Conservation (phyloP, 2,113 vertebrate species). For the Zosterops borbonicus region DNA sequence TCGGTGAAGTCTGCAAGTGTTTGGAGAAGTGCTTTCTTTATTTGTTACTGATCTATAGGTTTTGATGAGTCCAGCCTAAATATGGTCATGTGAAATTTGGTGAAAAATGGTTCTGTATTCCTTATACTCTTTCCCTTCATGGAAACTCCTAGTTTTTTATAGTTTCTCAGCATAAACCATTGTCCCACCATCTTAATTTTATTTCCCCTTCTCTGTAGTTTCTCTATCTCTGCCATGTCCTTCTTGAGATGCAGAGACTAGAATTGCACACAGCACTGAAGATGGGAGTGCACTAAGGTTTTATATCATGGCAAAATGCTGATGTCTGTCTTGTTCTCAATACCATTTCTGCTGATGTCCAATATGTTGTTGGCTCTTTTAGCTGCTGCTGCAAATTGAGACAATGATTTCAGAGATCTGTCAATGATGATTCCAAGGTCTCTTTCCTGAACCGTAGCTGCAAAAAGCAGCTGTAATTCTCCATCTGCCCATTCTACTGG, state of each 20-base stretch:
- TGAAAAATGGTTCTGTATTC: background rate
- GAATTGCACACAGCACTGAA: background rate
- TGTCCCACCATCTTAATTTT: background rate
- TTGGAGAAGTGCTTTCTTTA: background rate
- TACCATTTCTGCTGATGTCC: background rate
- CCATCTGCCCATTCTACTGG: background rate
- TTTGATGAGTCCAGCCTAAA: background rate
- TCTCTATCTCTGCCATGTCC: background rate
- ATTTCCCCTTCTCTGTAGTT: background rate
- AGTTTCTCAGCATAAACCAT: background rate
- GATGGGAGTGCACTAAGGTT: background rate
- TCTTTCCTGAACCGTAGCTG: background rate
- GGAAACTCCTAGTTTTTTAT: background rate
- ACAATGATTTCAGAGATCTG: background rate
- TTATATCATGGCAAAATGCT: background rate
- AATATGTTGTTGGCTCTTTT: background rate
- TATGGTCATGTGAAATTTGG: background rate
- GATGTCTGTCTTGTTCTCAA: background rate
- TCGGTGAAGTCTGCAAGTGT: background rate
- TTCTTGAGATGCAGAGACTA: background rate
- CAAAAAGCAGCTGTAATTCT: background rate
- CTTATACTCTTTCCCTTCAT: background rate
- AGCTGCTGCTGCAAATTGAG: background rate
- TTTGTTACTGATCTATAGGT: background rate
- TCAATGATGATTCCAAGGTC: background rate